Evolutionary conservation across 2,113 vertebrate species (phyloP).

Genomic region (Tupaia chinensis): DNA sequence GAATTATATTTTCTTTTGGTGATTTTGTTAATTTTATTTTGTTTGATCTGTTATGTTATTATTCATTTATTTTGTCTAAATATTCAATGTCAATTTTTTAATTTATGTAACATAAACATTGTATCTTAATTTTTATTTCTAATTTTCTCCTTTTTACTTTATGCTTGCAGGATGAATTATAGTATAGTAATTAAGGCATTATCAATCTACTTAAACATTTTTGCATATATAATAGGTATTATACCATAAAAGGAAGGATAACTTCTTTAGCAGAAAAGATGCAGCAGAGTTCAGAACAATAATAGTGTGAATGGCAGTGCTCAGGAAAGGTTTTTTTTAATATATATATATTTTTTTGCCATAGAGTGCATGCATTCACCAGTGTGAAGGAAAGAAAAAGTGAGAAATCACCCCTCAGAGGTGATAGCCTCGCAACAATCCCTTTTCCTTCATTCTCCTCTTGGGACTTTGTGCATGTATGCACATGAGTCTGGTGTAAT

Average conservation of each 20-base stretch:
- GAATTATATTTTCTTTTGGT: background rate
- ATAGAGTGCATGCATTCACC: too few species aligned
- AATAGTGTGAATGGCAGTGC: background rate
- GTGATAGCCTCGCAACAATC: too few species aligned
- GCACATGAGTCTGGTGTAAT: too few species aligned
- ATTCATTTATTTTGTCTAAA: background rate
- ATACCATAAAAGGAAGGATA: background rate
- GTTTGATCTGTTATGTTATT: constrained; percentile 36
- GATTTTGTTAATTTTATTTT: background rate
- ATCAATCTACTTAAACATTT: background rate
- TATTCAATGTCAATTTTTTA: background rate
- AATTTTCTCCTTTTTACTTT: background rate
- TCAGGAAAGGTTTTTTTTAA: background rate
- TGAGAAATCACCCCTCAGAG: too few species aligned
- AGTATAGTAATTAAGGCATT: background rate
- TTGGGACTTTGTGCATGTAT: too few species aligned
- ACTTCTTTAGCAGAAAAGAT: background rate
- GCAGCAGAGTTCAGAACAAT: background rate
- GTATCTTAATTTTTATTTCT: background rate
- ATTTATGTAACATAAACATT: background rate
- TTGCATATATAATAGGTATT: background rate
- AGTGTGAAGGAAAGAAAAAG: too few species aligned
- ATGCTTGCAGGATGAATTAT: background rate
- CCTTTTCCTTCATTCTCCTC: too few species aligned
- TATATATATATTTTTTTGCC: too few species aligned